These are phyloP conservation scores for Brachirus orientalis DNA, from an alignment of 2,113 vertebrate species.

Conservation along the genomic window DNA sequence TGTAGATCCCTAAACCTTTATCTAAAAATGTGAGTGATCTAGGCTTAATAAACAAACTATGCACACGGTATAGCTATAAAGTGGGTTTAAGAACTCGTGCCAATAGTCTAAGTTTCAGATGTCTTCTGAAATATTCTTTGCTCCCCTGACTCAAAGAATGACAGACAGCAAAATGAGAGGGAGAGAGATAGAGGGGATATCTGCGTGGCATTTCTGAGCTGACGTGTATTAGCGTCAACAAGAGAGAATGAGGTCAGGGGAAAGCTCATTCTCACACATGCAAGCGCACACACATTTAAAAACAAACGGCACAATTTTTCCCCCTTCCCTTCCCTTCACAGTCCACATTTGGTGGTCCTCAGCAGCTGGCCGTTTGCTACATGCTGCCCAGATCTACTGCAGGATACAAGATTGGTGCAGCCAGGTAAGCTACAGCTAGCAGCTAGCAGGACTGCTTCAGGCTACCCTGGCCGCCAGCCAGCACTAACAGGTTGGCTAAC, in stretches of 20 bases:
- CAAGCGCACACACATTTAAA: conserved; percentile 1
- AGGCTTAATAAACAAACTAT: too few species aligned
- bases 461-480: conserved; percentile 67
- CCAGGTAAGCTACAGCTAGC: conserved; percentile 55
- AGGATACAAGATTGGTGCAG: conserved; percentile 18
- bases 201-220: conserved; percentile 62
- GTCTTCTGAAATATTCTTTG: too few species aligned
- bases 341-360: conserved; percentile 44
- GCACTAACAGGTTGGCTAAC: conserved; percentile 75
- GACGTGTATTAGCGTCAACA: conserved; percentile 51
- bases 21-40: background rate
- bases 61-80: too few species aligned
- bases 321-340: conserved; percentile 41
- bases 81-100: too few species aligned
- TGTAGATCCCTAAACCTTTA: too few species aligned
- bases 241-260: conserved; percentile 57
- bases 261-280: conserved; percentile 28
- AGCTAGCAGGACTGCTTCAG: conserved; percentile 56
- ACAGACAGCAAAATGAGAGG: conserved; percentile 13
- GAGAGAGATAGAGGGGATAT: conserved; percentile 39
- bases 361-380: conserved; percentile 29
- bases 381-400: conserved; percentile 23
- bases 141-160: conserved; percentile 14
- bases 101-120: conserved; percentile 9
- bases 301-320: conserved; percentile 20